Evolutionary conservation across 2,797 vertebrate genomes (phyloP).

Genomic region (Pangasius larnaudii): DNA sequence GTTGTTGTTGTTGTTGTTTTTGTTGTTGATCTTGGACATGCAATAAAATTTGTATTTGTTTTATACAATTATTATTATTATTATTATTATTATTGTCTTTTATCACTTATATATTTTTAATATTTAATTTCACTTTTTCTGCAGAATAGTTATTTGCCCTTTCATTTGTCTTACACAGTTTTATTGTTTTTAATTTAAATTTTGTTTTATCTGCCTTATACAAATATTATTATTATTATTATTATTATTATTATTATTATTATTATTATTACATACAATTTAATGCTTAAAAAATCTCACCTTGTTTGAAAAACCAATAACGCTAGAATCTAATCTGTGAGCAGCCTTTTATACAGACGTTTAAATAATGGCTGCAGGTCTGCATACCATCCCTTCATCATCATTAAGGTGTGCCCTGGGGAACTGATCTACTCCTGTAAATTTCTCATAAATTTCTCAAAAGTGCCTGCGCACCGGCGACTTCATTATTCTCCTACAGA

Average conservation of each 20-base stretch:
- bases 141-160: background rate
- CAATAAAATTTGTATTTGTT: background rate
- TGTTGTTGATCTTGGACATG: background rate
- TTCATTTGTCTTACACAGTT: background rate
- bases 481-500: constrained; percentile 29
- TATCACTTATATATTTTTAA: background rate
- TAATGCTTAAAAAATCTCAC: background rate
- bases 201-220: background rate
- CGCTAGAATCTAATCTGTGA: background rate
- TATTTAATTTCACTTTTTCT: background rate
- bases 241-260: background rate
- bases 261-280: background rate
- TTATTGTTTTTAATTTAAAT: background rate
- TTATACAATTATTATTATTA: background rate
- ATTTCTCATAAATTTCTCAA: constrained; percentile 29
- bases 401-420: constrained; percentile 15
- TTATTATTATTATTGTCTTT: background rate
- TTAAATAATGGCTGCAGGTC: background rate
- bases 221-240: background rate
- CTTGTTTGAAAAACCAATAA: background rate
- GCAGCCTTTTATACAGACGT: background rate
- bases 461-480: background rate
- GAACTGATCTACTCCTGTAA: constrained; percentile 26
- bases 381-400: background rate
- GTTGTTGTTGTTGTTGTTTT: too few relatives aligned